Evolutionary conservation across 1,140 invertebrate species (phyloP).

Genomic region (Thaumetopoea pityocampa): DNA sequence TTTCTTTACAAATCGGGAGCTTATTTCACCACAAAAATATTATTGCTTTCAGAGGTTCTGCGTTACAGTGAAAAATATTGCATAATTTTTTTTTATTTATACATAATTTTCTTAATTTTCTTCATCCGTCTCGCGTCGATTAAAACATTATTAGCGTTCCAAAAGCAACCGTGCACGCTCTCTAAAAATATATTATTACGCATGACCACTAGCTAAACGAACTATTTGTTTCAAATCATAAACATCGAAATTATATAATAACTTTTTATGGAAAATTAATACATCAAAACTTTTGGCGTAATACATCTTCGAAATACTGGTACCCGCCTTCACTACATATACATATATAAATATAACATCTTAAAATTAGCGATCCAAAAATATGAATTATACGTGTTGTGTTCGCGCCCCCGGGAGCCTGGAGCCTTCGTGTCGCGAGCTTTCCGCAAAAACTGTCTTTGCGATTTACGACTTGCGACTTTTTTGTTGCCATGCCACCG

Average conservation of each 20-base stretch:
- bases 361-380: conserved; percentile 76
- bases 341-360: conserved; percentile 76
- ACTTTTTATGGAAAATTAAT: conserved; percentile 68
- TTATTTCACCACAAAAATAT: conserved; percentile 69
- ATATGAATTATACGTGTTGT: conserved; percentile 74
- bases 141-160: conserved; percentile 42
- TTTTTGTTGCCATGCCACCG: conserved; percentile 52
- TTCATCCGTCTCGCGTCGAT: conserved; percentile 30
- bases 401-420: conserved; percentile 64
- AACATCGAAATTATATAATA: conserved; percentile 54
- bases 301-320: conserved; percentile 71
- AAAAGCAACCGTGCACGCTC: conserved; percentile 68
- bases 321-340: conserved; percentile 71
- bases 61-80: conserved; percentile 67
- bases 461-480: conserved; percentile 43
- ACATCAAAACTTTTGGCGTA: conserved; percentile 73
- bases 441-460: conserved; percentile 13
- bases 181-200: conserved; percentile 63
- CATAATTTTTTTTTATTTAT: conserved; percentile 35
- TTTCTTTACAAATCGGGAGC: conserved; percentile 61
- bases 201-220: conserved; percentile 73
- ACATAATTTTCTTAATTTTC: conserved; percentile 27
- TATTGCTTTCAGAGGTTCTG: conserved; percentile 69
- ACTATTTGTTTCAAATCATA: conserved; percentile 48
- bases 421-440: neutral